Percentiles rank a stretch among this genome's conserved stretches.
These are phyloP conservation scores for Alviniconcha marisindica DNA, from an alignment of 1,140 invertebrate genomes.

Conservation along the genomic window DNA sequence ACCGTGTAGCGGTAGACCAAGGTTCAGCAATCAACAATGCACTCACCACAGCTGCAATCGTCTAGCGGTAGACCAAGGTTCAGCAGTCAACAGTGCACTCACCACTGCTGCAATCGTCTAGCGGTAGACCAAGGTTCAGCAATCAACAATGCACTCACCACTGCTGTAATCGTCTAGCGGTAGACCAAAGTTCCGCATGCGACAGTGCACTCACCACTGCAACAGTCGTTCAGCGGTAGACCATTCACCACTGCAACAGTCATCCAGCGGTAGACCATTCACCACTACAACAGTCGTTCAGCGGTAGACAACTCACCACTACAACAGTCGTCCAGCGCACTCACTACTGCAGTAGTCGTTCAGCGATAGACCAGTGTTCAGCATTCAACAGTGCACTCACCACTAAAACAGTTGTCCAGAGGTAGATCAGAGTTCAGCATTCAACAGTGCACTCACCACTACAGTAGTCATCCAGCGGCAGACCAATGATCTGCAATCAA, in stretches of 20 bases:
- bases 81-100: conserved; percentile 96
- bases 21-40: too few relatives aligned
- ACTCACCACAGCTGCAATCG: conserved; percentile 82
- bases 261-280: too few relatives aligned
- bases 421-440: too few relatives aligned
- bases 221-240: conserved; percentile 90
- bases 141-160: too few relatives aligned
- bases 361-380: conserved; percentile 91
- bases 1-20: conserved; percentile 89
- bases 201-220: conserved; percentile 63
- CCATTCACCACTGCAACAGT: too few relatives aligned
- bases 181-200: too few relatives aligned
- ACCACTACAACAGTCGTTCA: too few relatives aligned
- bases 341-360: conserved; percentile 87
- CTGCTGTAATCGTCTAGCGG: too few relatives aligned
- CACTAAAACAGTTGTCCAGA: too few relatives aligned
- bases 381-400: conserved; percentile 97
- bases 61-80: conserved; percentile 91
- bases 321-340: conserved; percentile 88
- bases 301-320: conserved; percentile 44
- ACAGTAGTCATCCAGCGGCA: conserved; percentile 90
- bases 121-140: conserved; percentile 93
- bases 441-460: conserved; percentile 44
- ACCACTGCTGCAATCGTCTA: conserved; percentile 86
- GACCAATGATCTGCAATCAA: conserved; percentile 93